Evolutionary conservation across 1,140 invertebrate species (phyloP), one percentile per base, ranked within the genome.

Genomic region (Rhyzopertha dominica): DNA sequence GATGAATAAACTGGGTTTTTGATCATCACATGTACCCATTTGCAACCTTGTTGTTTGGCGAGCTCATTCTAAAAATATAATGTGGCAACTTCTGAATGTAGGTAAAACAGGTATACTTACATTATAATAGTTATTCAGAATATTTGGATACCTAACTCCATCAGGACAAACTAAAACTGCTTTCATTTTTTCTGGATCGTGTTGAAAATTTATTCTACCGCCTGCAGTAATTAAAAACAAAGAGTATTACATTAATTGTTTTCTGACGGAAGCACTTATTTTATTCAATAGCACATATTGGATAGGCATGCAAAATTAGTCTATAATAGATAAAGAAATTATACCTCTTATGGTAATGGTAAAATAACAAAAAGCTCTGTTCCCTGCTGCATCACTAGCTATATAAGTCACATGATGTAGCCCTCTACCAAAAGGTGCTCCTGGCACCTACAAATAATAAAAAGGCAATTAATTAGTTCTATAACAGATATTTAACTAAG

Each of bases 351-450:
- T 72, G 47, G 73, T 70, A 43, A 83, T 71, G 5, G 73, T 73
- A 63, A 83, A 82, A 56, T 73, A 74, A 63, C 81, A 84, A 45
- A 72, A 72, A 20, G 75, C 74, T 56, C 69, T 72, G 61, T 75
- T 74, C 45, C 77, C 80, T 40, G 79, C 73, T 14, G 72, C 70
- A 54, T 81, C 80, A 43, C 73, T 76, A 24, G 77, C 81, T 40
- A 81, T 71, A 56, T 82, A 84, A 47, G 69, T 76, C 14, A 84
- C 70, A 35, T 74, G 71, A 60, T 83, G 79, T 43, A 74, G 57
- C 7, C 81, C 80, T 20, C 64, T 56, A 24, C 72, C 68, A 55
- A 83, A 75, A 38, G 69, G 51, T 41, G 76, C 69, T 36, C 80
- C 80, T 20, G 80, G 76, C 49, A 75, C 70, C 78, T 81, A 25